Evolutionary conservation across 2,797 vertebrate species (phyloP).

Genomic region (Notamacropus eugenii): DNA sequence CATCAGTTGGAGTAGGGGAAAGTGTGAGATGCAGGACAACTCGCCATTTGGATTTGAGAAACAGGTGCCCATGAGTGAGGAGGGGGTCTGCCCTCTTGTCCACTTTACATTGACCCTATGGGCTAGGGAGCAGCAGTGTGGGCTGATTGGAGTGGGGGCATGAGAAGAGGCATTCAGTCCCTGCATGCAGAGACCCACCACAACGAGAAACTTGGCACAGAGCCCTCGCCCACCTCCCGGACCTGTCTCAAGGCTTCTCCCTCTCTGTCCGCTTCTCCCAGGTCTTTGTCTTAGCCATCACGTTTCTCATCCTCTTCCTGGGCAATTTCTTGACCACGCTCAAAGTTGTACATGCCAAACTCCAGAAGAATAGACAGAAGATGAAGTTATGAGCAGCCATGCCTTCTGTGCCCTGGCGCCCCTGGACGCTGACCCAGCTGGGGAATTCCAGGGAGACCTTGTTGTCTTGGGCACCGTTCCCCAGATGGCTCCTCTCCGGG

Average conservation of each 20-base stretch:
- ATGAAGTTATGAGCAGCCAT: constrained; percentile 83
- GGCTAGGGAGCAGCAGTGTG: neutral
- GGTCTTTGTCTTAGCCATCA: constrained; percentile 96
- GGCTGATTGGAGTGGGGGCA: neutral
- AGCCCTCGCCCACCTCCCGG: neutral
- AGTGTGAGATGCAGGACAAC: too few species aligned
- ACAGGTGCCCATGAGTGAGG: too few species aligned
- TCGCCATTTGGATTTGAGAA: neutral
- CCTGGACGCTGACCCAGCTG: constrained; percentile 11
- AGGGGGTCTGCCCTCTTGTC: too few species aligned
- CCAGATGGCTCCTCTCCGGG: neutral
- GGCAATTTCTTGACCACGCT: constrained; percentile 98
- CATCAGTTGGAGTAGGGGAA: rapidly evolving
- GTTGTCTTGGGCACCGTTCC: neutral
- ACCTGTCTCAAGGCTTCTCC: rapidly evolving
- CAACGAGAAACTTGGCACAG: neutral
- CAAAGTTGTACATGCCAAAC: constrained; percentile 95
- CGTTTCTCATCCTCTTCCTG: constrained; percentile 96
- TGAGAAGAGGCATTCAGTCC: rapidly evolving
- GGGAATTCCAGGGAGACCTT: neutral
- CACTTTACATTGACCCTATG: neutral
- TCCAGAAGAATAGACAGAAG: constrained; percentile 92
- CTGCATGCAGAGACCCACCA: neutral
- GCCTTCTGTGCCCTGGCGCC: neutral
- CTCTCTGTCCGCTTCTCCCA: constrained; percentile 63